Conservation (phyloP, 1,140 invertebrate genomes). For the Bombus superbus region DNA sequence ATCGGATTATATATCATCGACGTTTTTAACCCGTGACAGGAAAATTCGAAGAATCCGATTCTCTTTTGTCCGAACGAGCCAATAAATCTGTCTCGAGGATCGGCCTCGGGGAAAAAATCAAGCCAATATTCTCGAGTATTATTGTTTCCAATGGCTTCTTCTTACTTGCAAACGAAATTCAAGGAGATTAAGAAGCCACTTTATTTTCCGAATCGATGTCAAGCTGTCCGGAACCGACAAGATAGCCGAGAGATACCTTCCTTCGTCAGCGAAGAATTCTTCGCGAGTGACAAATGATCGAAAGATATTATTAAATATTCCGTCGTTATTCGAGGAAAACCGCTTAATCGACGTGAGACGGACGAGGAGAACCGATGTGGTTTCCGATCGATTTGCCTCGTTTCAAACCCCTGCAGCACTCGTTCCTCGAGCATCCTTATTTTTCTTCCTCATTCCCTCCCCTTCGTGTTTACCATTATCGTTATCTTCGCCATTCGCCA, state of each 20-base stretch:
- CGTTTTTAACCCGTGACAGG: background rate
- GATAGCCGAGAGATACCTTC: background rate
- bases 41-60: background rate
- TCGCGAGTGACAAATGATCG: slow-evolving; percentile 2
- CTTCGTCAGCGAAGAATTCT: background rate
- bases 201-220: background rate
- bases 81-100: background rate
- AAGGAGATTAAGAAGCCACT: background rate
- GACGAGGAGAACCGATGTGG: background rate
- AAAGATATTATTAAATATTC: slow-evolving; percentile 23
- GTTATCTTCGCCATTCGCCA: background rate
- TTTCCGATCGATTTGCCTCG: slow-evolving; percentile 4
- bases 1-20: background rate
- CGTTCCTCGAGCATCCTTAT: background rate
- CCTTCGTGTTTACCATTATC: background rate
- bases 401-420: background rate
- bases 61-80: background rate
- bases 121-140: background rate
- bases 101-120: background rate
- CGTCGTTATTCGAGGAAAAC: background rate
- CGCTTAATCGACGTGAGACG: background rate
- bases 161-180: slow-evolving; percentile 15
- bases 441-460: background rate
- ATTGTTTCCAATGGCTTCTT: background rate
- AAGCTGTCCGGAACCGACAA: background rate